Conservation (phyloP, 2,113 vertebrate genomes). For the Cheilinus undulatus region DNA sequence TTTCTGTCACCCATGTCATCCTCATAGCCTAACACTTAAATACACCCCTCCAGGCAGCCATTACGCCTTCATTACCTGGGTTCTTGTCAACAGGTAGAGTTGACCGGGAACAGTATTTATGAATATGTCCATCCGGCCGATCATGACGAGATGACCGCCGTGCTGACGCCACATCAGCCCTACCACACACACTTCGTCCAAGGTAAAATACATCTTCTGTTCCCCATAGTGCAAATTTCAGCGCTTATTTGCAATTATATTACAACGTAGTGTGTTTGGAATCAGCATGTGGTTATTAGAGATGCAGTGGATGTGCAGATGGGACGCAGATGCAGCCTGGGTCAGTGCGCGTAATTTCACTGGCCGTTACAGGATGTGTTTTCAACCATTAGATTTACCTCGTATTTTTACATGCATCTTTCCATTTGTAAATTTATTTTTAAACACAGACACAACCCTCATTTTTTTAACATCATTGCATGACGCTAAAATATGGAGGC, state of each 20-base stretch:
- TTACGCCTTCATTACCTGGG: conserved; percentile 48
- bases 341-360: neutral
- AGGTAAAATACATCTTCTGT: conserved; percentile 80
- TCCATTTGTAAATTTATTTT: neutral
- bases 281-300: neutral
- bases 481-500: neutral
- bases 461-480: neutral
- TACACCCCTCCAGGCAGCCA: neutral
- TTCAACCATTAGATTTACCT: neutral
- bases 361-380: neutral
- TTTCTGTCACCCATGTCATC: too few species aligned
- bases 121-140: conserved; percentile 98
- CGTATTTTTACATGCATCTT: neutral
- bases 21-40: too few species aligned
- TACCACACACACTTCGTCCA: conserved; percentile 98
- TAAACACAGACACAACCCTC: neutral
- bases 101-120: conserved; percentile 99
- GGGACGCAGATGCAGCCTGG: neutral
- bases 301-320: neutral
- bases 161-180: conserved; percentile 96
- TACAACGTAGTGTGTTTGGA: neutral
- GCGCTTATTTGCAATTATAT: conserved; percentile 10
- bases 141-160: conserved; percentile 98
- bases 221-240: too few species aligned
- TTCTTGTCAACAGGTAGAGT: conserved; percentile 94